These are phyloP conservation scores for Hycleus phaleratus DNA, from an alignment of 1,140 invertebrate species.

Conservation along the genomic window DNA sequence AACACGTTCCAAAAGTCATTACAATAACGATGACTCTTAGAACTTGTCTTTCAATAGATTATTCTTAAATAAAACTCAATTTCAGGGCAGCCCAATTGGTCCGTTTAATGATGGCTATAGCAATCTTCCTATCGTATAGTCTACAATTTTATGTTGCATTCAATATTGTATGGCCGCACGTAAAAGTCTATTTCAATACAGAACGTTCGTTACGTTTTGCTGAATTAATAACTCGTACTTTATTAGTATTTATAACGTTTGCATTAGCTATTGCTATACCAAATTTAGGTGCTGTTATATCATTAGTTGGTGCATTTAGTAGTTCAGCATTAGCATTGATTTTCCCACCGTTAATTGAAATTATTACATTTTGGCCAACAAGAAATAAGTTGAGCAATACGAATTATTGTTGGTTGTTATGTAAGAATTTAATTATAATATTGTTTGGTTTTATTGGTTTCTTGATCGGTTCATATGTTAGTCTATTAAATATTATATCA, in stretches of 20 bases:
- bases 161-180: conserved; percentile 75
- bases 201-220: conserved; percentile 51
- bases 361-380: conserved; percentile 67
- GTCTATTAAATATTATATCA: conserved; percentile 57
- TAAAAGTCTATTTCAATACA: conserved; percentile 54
- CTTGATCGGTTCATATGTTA: conserved; percentile 70
- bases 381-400: conserved; percentile 45
- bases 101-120: conserved; percentile 72
- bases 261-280: conserved; percentile 76
- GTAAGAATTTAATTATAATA: conserved; percentile 65
- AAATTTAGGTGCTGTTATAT: conserved; percentile 82
- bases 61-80: neutral
- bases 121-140: conserved; percentile 81
- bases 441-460: conserved; percentile 70
- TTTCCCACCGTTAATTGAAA: conserved; percentile 84
- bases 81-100: conserved; percentile 73
- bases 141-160: conserved; percentile 91
- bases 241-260: conserved; percentile 72
- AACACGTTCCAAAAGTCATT: no score
- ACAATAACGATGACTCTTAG: no score
- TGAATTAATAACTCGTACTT: conserved; percentile 60
- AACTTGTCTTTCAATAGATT: no score
- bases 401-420: conserved; percentile 52
- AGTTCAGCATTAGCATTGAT: conserved; percentile 84
- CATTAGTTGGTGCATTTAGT: conserved; percentile 82